Evolutionary conservation across 2,888 invertebrate genomes (phyloP), one percentile per base, ranked within the genome.

Genomic region (Rhimphoctona megacephalus): DNA sequence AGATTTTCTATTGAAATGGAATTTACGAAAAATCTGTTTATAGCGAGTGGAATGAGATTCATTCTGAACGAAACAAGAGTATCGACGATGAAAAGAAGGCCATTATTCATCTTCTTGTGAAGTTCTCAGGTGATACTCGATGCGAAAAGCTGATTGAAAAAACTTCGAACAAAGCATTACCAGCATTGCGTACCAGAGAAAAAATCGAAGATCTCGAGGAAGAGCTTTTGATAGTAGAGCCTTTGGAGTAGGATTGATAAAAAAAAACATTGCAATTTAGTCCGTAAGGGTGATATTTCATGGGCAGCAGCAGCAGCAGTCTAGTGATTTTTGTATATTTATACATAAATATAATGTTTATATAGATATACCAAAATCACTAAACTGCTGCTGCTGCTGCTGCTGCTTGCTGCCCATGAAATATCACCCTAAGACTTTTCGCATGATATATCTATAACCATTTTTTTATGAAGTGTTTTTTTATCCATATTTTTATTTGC

Each of bases 51-150:
- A 77, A 67, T 17, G 66, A 80, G 77, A 54, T 54, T n/a, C 43
- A 54, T 30, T 57, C 25, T 66, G 74, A 78, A 79, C 64, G 43
- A 70, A 76, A 69, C 25, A 81, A 81, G 78, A 84, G 79, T 36
- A 46, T 36, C 17, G 33, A 17, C 22, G 22, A 22, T 57, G 46
- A n/a, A 11, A 11, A 49, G 22, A 52, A 78, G n/a, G 36, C 69
- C 77, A 79, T 88, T 11, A 19, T 83, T n/a, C 79, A 64, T 70
- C 82, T 88, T 76, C 67, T 39, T 30, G 87, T 66, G 25, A 80
- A 64, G 57, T 61, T 66, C 52, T 69, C 64, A 30, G 52, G 80
- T 79, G 74, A 81, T 69, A 87, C 85, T 85, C 83, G 57, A 22
- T 30, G 61, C 25, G 52, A 36, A 19, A 73, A 43, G 72, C 61